These are phyloP conservation scores for Invenusta paracnida DNA, from an alignment of 2,888 invertebrate genomes.

Conservation along the genomic window DNA sequence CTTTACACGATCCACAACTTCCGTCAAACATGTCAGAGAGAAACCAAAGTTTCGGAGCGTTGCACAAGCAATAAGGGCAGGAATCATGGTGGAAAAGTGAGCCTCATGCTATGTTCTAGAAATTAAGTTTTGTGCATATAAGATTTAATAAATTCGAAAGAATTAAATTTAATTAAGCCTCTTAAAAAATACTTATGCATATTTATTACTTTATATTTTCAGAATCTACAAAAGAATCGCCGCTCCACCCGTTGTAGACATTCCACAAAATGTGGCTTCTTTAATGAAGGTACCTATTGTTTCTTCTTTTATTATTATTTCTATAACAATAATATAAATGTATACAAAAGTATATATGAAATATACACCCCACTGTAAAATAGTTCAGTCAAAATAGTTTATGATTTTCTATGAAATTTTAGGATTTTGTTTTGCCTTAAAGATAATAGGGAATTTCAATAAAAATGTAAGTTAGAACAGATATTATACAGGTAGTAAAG, in stretches of 20 bases:
- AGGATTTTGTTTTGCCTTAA: no score
- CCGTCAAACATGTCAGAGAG: constrained; percentile 62
- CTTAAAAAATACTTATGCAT: no score
- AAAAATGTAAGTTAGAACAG: no score
- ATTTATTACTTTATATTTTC: neutral
- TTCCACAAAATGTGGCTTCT: constrained; percentile 25
- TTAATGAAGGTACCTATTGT: constrained; percentile 21
- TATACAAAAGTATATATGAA: no score
- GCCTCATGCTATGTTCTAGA: no score
- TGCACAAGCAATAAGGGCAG: constrained; percentile 89
- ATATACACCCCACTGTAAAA: no score
- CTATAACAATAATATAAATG: no score
- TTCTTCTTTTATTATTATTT: neutral
- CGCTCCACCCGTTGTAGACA: neutral
- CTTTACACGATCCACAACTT: constrained; percentile 69
- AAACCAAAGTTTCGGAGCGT: constrained; percentile 79
- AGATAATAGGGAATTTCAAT: no score
- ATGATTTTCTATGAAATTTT: no score
- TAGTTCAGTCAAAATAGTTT: no score
- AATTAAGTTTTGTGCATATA: neutral
- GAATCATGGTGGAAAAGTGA: constrained; percentile 81
- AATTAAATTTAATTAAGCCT: no score
- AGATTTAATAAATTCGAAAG: neutral
- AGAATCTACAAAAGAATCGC: neutral
- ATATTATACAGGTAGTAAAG: no score